phyloP scores from a whole-genome alignment of 2,113 vertebrate genomes.

The Callochromis pleurospilus region DNA sequence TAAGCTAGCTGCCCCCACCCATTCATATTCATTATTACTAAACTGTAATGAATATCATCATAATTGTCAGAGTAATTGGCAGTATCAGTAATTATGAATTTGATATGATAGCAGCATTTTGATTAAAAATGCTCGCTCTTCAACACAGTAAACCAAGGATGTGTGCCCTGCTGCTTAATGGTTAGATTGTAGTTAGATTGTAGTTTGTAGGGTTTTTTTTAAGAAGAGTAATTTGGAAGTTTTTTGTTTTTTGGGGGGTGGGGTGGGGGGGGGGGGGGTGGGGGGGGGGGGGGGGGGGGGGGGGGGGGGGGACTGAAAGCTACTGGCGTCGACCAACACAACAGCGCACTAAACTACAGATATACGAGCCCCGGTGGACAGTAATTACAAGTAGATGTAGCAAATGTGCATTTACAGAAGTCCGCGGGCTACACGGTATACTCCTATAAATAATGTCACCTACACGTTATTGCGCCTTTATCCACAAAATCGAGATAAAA shows the following conservation, averaged over 20 bases:
- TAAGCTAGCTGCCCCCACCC: not conserved
- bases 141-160: not conserved
- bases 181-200: not conserved
- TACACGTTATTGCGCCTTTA: not conserved
- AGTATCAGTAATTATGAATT: not conserved
- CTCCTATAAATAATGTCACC: constrained; percentile 16
- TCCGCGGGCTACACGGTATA: not conserved
- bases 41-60: not conserved
- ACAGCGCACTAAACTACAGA: not conserved
- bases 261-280: too few species aligned
- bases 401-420: not conserved
- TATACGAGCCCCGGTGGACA: not conserved
- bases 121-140: not conserved
- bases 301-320: not conserved
- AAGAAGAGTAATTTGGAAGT: not conserved
- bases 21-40: not conserved
- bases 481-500: not conserved
- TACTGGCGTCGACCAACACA: constrained; percentile 26
- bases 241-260: not conserved
- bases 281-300: not conserved
- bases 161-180: not conserved
- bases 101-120: not conserved
- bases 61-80: not conserved
- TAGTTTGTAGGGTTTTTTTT: accelerated
- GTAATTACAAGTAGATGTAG: not conserved